Base-by-base conservation (phyloP, 2,797 vertebrate genomes). In the Enteromius thamalakanensis region DNA sequence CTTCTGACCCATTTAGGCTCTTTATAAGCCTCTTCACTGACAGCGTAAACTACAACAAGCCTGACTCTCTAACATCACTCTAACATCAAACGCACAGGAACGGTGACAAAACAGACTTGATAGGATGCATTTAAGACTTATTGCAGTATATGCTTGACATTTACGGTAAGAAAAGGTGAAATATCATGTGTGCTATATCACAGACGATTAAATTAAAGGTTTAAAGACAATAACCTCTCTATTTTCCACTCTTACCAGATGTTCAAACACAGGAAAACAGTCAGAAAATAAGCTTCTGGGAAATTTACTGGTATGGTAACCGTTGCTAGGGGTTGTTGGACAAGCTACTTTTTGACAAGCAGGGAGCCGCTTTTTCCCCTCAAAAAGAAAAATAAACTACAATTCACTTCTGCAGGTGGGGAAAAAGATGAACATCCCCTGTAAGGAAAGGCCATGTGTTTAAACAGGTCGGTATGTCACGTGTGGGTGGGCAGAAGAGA, bases 351-450 rank as follows among this genome's bases (percentile, higher is more conserved):
- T 55, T 29, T 80, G 68, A 69, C 53, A 84, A 87, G 75, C 19
- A 17, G 11, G 74, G 69, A 29, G 47, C 10, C 29, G 42, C 26
- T 47, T 85, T 68, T 51, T 70, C 32, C 65, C 11, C 42, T 65
- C 26, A 23, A 9, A 80, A 84, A 70, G 26, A 19, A 88, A 90
- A 86, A 86, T 72, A 86, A 86, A 86, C 70, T 1, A 42, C 58
- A 86, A 86, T 80, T 76, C 77, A 76, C 62, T 77, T 29, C 42
- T 64, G 47, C 53, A 40, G 45, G 26, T 17, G 14, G 60, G 37
- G 32, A 53, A 76, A 79, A 76, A 78, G 82, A 75, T 83, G 77
- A 87, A 76, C 21, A 76, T 26, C 40, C 76, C 26, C 81, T 23
- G 60, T 29, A n/a, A 84, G 42, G 37, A 74, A 87, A 71, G 80